Percentiles rank a stretch among this genome's conserved stretches.
These are phyloP conservation scores for Catamblyrhynchus diadema DNA, from an alignment of 2,797 vertebrate species.

Conservation along the genomic window DNA sequence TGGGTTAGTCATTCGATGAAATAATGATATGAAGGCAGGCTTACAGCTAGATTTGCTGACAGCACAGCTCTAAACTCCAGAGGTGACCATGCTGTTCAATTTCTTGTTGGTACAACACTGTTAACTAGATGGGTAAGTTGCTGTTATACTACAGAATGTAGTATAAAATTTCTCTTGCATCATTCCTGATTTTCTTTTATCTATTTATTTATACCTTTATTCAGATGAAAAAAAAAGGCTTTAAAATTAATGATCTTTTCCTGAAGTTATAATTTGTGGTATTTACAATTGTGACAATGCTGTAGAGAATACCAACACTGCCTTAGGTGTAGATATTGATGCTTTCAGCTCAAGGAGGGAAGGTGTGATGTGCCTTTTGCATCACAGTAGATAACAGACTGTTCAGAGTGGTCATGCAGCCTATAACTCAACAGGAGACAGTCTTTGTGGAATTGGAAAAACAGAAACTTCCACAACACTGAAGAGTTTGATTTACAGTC, in stretches of 20 bases:
- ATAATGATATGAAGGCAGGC: not conserved
- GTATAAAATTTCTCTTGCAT: not conserved
- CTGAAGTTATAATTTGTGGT: not conserved
- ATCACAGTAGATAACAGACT: not conserved
- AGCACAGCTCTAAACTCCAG: not conserved
- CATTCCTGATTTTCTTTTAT: not conserved
- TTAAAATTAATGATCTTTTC: not conserved
- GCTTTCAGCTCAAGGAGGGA: not conserved
- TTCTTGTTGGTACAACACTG: not conserved
- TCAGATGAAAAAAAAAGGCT: not conserved
- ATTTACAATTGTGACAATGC: rapidly evolving
- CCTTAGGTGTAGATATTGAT: not conserved
- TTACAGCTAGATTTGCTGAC: not conserved
- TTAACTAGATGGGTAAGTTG: not conserved
- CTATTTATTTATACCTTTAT: not conserved
- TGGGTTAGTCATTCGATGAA: not conserved
- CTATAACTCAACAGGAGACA: not conserved
- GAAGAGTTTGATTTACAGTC: not conserved
- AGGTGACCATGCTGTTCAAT: not conserved
- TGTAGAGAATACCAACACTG: not conserved
- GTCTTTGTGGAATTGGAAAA: not conserved
- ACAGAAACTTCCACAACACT: not conserved
- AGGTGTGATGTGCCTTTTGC: not conserved
- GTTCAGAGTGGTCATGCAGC: not conserved
- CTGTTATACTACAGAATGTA: not conserved